Base-by-base conservation (phyloP, 2,888 invertebrate genomes). In the Sipunculus nudus region DNA sequence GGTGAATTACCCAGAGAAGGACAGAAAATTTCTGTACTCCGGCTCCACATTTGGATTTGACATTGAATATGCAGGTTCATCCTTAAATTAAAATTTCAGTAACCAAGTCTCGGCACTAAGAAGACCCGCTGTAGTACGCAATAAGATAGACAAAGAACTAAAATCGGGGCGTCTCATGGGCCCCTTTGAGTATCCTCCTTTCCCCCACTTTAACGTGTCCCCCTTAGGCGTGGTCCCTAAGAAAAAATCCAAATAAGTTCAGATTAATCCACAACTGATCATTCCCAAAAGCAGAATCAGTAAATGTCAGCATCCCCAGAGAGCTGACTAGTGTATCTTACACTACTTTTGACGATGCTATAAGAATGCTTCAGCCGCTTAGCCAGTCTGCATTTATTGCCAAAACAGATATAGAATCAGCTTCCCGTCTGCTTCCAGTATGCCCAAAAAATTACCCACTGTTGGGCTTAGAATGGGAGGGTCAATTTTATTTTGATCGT, bases 361-460 rank as follows among this genome's bases (percentile, higher is more conserved):
- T 19, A 8, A 8, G 43, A 10, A 10, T 43, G 13, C 16, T 43
- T 43, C 16, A 8, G 43, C 43, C 8, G 8, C 43, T 16, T 16
- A 21, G 43, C 21, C 10, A 8, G 8, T 13, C 16, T 8, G 19
- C 43, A 13, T 8, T 43, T 13, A 43, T 43, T 16, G 43, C 43
- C 19, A 43, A 43, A 19, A 43, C 43, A 43, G 43, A 43, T 19
- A 43, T 43, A 8, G 43, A 43, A 43, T 43, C 43, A 43, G 43
- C 43, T 21, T 43, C 19, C 19, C 13, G 43, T 8, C 43, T 43
- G 13, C 13, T 43, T 43, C 19, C 43, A 16, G 19, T 43, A 8
- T 8, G 8, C 13, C 43, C 43, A 10, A 8, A 10, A 13, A 8
- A 43, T 19, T 43, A 43, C 19, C 43, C 13, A 13, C 21, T 43